Base-by-base conservation (phyloP, 2,888 invertebrate genomes). In the Macaria liturata region DNA sequence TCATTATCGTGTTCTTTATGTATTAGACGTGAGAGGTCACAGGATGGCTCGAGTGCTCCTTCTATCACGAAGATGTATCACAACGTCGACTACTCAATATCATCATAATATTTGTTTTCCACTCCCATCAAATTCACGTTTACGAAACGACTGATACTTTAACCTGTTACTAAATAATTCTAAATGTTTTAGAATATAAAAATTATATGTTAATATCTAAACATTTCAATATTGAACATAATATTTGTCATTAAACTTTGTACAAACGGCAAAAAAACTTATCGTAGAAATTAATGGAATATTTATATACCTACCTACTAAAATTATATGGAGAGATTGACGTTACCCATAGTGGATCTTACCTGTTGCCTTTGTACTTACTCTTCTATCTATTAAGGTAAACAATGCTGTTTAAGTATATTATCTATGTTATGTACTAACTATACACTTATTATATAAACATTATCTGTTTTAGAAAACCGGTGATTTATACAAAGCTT, bases 331-430 rank as follows among this genome's bases (percentile, higher is more conserved):
- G 51, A 46, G 34, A 55, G 64, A 66, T 67, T 69, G 68, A 68
- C 65, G 68, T 70, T 73, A 69, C 67, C 66, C 75, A 69, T 72
- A 75, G 69, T 59, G 64, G 71, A 71, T 76, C 75, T 69, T 72
- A 66, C 71, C 34, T 37, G 34, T 37, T 37, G 34, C 34, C 34
- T 37, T 37, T 49, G 9, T 42, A n/a, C 9, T 31, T 31, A n/a
- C 6, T 4, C 20, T 20, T 47, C 20, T 47, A 37, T 32, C 6
- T 4, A 40, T 39, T n/a, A 43, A 37, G 34, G 5, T 4, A 37
- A 37, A 37, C 34, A 7, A 6, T 6, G 4, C 34, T 37, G 7
- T 37, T 7, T 37, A 37, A 6, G 7, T 7, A 4, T 37, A 37
- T 37, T 37, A 7, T 37, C 34, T 37, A 7, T 37, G 7, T 37